Conservation (phyloP, 2,797 vertebrate genomes). For the Pseudochromis fuscus region DNA sequence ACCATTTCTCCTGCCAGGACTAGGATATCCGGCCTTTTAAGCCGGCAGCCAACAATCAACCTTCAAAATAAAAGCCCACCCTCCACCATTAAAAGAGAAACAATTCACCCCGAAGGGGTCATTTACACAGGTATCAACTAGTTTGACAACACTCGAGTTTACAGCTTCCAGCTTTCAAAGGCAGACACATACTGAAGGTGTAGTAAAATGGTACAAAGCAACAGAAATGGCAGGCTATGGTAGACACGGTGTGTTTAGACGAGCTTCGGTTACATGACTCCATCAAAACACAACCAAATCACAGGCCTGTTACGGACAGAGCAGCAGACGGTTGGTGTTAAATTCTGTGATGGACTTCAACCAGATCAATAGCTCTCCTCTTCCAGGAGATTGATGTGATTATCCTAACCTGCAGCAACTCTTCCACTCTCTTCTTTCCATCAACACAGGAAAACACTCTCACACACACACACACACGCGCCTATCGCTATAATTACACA, state of each 20-base stretch:
- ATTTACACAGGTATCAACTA: no score
- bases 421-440: slow-evolving; percentile 48
- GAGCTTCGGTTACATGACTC: slow-evolving; percentile 14
- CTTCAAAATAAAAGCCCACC: no score
- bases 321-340: slow-evolving; percentile 15
- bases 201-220: neutral
- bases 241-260: neutral
- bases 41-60: no score
- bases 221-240: neutral
- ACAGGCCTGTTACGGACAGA: neutral
- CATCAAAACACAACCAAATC: slow-evolving; percentile 34
- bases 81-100: no score
- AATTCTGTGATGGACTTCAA: slow-evolving; percentile 43
- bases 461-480: slow-evolving; percentile 29
- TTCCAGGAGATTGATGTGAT: slow-evolving; percentile 57
- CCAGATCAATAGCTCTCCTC: slow-evolving; percentile 60
- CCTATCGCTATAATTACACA: slow-evolving; percentile 34
- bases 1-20: no score
- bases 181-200: neutral
- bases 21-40: no score
- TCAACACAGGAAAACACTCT: slow-evolving; percentile 52
- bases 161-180: neutral
- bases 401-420: slow-evolving; percentile 50
- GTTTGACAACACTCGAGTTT: neutral
- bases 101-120: no score